A percentile compares a stretch with the other conserved stretches of the same genome.
phyloP scores from a whole-genome alignment of 2,888 invertebrate species.

The Petrolisthes manimaculis region DNA sequence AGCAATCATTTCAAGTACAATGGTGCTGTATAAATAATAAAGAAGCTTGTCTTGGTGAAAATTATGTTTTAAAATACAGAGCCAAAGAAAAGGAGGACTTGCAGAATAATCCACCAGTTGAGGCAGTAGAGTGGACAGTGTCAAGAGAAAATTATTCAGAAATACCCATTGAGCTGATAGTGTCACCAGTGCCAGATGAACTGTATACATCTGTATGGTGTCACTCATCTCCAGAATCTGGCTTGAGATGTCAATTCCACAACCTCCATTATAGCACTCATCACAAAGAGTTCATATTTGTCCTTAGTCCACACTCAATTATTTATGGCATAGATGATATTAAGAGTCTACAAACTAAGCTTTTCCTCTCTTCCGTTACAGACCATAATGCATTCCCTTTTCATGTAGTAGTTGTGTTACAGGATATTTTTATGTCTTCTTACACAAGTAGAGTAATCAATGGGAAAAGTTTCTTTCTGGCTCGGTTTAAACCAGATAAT shows the following conservation, averaged over 20 bases:
- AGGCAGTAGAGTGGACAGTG: too few relatives aligned
- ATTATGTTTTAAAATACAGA: background rate
- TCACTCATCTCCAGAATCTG: conserved; percentile 32
- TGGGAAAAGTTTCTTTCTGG: conserved; percentile 28
- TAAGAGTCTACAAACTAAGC: conserved; percentile 2
- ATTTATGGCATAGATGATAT: conserved; percentile 40
- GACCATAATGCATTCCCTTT: conserved; percentile 48
- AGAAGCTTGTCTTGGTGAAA: background rate
- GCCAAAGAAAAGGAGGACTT: background rate
- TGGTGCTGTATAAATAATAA: background rate
- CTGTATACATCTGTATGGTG: conserved; percentile 50
- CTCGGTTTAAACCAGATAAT: conserved; percentile 60
- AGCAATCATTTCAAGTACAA: background rate
- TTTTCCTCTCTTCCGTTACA: conserved; percentile 45
- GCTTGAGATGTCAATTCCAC: conserved; percentile 44
- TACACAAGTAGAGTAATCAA: conserved; percentile 5
- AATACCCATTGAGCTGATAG: too few relatives aligned
- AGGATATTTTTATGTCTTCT: background rate
- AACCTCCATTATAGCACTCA: conserved; percentile 38
- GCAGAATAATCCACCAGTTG: too few relatives aligned
- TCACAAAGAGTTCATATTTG: conserved; percentile 39
- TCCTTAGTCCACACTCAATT: conserved; percentile 32
- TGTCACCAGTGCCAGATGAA: too few relatives aligned
- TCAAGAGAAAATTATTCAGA: too few relatives aligned
- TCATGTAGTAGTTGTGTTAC: conserved; percentile 15